phyloP scores from a whole-genome alignment of 2,797 vertebrate species.

The Melanotaenia maccullochi region DNA sequence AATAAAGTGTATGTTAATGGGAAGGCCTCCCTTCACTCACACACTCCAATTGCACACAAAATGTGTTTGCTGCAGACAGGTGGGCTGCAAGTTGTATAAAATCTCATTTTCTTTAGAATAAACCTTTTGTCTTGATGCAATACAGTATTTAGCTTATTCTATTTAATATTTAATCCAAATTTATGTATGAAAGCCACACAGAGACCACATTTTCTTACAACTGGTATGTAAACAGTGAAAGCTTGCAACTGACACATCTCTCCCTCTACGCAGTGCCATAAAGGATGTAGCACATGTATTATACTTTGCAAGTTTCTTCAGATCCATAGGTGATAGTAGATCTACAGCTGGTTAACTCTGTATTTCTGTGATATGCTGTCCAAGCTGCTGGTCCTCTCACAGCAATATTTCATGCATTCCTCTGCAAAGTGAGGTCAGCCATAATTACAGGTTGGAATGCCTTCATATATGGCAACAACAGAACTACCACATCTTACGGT shows the following conservation, averaged over 20 bases:
- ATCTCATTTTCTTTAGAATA: no score
- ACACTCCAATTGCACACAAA: conserved; percentile 49
- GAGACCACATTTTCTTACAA: conserved; percentile 17
- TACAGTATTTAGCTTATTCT: neutral
- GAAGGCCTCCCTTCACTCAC: conserved; percentile 35
- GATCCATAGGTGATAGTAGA: conserved; percentile 76
- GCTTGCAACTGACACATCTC: neutral
- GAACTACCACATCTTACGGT: conserved; percentile 45
- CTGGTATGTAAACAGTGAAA: neutral
- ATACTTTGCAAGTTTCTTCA: conserved; percentile 75
- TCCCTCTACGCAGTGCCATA: conserved; percentile 18
- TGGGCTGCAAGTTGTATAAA: no score
- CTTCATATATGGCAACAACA: conserved; percentile 68
- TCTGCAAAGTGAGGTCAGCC: conserved; percentile 29
- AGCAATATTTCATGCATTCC: conserved; percentile 81
- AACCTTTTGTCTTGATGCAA: no score
- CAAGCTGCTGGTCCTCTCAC: conserved; percentile 53
- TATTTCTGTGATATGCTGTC: conserved; percentile 49
- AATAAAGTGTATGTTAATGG: conserved; percentile 71
- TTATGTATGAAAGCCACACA: conserved; percentile 7
- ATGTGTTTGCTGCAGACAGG: conserved; percentile 20
- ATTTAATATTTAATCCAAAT: conserved; percentile 1
- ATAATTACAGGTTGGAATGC: conserved; percentile 79
- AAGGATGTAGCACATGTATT: conserved; percentile 83
- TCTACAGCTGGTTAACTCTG: conserved; percentile 76